Conservation (phyloP, 1,140 invertebrate species). For the Leptopilina clavipes region DNA sequence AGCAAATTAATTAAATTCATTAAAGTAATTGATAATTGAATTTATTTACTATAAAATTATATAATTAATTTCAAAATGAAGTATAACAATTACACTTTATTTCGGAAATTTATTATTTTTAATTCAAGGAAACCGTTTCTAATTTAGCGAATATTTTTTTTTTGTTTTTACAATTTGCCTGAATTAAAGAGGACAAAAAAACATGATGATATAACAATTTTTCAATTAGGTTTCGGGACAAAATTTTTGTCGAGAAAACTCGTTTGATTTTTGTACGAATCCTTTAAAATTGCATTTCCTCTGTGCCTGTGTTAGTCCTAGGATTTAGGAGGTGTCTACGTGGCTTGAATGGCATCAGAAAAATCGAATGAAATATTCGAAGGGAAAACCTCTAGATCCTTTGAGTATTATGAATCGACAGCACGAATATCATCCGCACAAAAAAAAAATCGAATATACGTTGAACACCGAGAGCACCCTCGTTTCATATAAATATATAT, state of each 20-base stretch:
- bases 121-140: too few relatives aligned
- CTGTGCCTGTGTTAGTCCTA: conserved; percentile 59
- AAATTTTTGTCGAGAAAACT: conserved; percentile 45
- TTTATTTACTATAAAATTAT: too few relatives aligned
- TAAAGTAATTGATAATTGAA: too few relatives aligned
- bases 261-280: conserved; percentile 35
- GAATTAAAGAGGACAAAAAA: too few relatives aligned
- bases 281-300: conserved; percentile 49
- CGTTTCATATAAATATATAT: conserved; percentile 39
- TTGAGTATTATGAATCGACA: conserved; percentile 40
- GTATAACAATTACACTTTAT: too few relatives aligned
- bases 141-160: too few relatives aligned
- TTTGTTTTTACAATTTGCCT: too few relatives aligned
- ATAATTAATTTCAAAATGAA: too few relatives aligned
- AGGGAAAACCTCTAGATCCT: background rate
- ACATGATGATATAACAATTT: too few relatives aligned
- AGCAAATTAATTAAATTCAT: too few relatives aligned
- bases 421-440: conserved; percentile 45
- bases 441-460: conserved; percentile 34
- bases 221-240: background rate
- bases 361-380: conserved; percentile 36
- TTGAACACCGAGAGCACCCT: background rate
- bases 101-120: too few relatives aligned
- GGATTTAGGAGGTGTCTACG: conserved; percentile 60
- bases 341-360: conserved; percentile 56